phyloP scores from a whole-genome alignment of 1,140 invertebrate species.

The Scaptodrosophila lebanonensis region DNA sequence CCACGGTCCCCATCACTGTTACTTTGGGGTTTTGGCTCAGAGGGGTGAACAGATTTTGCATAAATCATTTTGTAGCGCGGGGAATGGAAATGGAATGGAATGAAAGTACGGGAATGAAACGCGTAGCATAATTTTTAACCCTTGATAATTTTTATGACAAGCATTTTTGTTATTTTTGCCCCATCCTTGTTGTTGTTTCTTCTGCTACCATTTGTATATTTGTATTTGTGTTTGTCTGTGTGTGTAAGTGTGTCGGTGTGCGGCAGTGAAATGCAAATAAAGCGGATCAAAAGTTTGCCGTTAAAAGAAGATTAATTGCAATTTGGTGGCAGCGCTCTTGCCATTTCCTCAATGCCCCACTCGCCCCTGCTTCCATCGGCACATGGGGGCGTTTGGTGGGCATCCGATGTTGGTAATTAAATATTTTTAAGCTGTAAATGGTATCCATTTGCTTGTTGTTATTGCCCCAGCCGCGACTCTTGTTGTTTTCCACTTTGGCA shows the following conservation, averaged over 20 bases:
- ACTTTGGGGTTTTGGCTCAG: conserved; percentile 13
- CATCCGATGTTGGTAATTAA: conserved; percentile 49
- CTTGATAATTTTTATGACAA: conserved; percentile 74
- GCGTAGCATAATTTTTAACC: conserved; percentile 73
- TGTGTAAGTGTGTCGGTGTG: conserved; percentile 43
- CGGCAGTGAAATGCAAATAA: conserved; percentile 71
- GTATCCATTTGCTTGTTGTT: conserved; percentile 61
- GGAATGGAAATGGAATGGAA: too few relatives aligned
- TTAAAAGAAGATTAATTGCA: conserved; percentile 74
- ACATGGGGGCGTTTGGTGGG: not conserved
- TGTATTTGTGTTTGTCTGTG: conserved; percentile 51
- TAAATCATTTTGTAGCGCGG: conserved; percentile 62
- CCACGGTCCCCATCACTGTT: conserved; percentile 10
- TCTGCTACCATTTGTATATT: conserved; percentile 19
- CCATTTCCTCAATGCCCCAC: conserved; percentile 13
- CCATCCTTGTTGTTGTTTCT: conserved; percentile 13
- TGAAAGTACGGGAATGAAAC: conserved; percentile 57
- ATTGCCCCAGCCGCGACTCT: too few relatives aligned
- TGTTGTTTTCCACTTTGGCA: conserved; percentile 19
- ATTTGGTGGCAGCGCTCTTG: conserved; percentile 62
- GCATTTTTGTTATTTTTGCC: conserved; percentile 64
- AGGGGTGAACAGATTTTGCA: conserved; percentile 65
- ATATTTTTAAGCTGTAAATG: conserved; percentile 74
- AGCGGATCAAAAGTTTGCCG: conserved; percentile 73
- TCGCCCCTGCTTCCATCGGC: conserved; percentile 3